phyloP scores from a whole-genome alignment of 2,113 vertebrate genomes.

The Rissa tridactyla region DNA sequence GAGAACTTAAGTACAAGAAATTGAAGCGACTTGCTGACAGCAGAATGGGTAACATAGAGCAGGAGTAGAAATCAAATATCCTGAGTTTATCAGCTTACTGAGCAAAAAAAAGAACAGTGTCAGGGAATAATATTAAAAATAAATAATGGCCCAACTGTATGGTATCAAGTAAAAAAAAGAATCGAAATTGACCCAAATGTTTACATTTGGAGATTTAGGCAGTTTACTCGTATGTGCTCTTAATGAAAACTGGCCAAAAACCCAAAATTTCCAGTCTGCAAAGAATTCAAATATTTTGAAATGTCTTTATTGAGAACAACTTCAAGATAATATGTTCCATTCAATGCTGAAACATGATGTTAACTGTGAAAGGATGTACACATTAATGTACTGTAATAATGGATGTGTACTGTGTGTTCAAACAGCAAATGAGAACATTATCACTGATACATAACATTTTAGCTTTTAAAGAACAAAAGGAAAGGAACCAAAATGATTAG shows the following conservation, averaged over 20 bases:
- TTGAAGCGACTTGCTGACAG: background rate
- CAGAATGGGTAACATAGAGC: background rate
- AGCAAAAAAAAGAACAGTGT: background rate
- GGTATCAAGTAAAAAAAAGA: background rate
- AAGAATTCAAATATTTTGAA: background rate
- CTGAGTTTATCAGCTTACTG: background rate
- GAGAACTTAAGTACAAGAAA: background rate
- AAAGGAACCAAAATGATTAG: slow-evolving; percentile 5
- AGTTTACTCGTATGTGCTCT: background rate
- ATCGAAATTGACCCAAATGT: background rate
- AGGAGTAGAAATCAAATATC: background rate
- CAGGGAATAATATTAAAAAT: background rate
- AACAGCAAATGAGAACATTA: background rate
- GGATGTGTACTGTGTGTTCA: background rate
- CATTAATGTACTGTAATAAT: background rate
- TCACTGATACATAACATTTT: background rate
- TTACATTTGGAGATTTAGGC: background rate
- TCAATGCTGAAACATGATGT: background rate
- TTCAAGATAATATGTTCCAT: background rate
- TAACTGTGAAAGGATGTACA: background rate
- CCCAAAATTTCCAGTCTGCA: background rate
- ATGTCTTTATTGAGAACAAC: background rate
- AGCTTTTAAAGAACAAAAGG: background rate
- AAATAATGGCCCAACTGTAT: background rate
- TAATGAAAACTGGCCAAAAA: background rate